Base-by-base conservation (phyloP, 2,797 vertebrate genomes). In the Sebastes kiyomatsui region DNA sequence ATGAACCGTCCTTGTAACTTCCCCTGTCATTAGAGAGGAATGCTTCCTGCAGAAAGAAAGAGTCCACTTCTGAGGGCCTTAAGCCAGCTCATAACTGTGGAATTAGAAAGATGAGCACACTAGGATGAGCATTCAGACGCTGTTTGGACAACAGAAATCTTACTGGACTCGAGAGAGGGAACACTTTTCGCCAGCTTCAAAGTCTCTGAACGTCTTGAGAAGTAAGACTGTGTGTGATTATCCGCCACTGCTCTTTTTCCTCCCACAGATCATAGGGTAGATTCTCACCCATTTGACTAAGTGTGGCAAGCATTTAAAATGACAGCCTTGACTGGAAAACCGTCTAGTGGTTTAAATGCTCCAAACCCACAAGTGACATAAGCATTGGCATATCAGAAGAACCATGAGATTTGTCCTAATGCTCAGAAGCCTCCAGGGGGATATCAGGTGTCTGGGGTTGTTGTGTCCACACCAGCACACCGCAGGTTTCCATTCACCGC, bases 1-100 rank as follows among this genome's bases (percentile, higher is more conserved):
- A 22, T 35, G 84, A 78, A 81, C 77, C 82, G n/a, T 75, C 61
- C 61, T 67, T 33, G 77, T 72, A 22, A 87, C 89, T 88, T 88
- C 88, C 90, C 69, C 89, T 91, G 85, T 93, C 84, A 93, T 94
- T 92, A 93, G 60, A 80, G 75, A 90, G 87, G 94, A 94, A 94
- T 94, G 94, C 74, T 80, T 93, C 85, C 87, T 81, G 78, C 56
- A 62, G 56, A 72, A 75, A 75, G 6, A 67, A 55, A 27, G n/a
- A 30, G 55, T 79, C 60, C 67, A 55, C 65, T 77, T 69, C 77
- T 79, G 33, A 75, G 16, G 83, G 28, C 69, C 65, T 62, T 56
- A 5, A 73, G 65, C 74, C 73, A n/a, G 70, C 85, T 84, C 80
- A 73, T 78, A 86, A 71, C 73, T 67, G 25, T 72, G 81, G 72